These are phyloP conservation scores for Halcyon smyrnensis DNA, from an alignment of 2,797 vertebrate species.

Conservation along the genomic window DNA sequence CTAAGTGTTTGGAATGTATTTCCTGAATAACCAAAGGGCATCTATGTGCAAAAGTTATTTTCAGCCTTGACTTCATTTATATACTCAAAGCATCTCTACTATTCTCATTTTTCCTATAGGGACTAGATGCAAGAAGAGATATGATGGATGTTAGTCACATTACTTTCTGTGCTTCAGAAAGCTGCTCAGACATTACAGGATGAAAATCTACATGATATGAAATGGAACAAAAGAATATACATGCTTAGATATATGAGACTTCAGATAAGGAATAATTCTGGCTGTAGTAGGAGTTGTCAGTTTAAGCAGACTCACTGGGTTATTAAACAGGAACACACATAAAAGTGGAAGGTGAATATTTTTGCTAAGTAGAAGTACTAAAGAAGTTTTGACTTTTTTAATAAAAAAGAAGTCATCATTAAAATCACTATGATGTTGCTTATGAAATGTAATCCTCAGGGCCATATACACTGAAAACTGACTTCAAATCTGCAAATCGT, in stretches of 20 bases:
- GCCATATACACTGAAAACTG: neutral
- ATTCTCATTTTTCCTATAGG: neutral
- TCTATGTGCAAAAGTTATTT: constrained; percentile 17
- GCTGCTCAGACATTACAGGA: neutral
- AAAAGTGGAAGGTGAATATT: neutral
- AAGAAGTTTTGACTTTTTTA: neutral
- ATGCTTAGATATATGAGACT: neutral
- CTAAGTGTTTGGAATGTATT: neutral
- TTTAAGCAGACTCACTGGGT: neutral
- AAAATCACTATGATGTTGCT: neutral
- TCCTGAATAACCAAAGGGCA: constrained; percentile 25
- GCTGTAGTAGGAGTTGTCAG: neutral
- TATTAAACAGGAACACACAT: neutral
- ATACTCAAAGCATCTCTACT: neutral
- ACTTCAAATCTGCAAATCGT: neutral
- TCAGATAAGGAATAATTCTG: neutral
- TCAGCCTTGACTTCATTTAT: constrained; percentile 7
- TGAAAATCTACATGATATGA: neutral
- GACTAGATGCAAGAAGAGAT: neutral
- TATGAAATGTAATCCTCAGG: neutral
- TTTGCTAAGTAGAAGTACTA: neutral
- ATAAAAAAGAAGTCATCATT: neutral
- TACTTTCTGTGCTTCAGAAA: constrained; percentile 9
- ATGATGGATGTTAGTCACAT: neutral
- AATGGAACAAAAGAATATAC: constrained; percentile 24